These are phyloP conservation scores for Myxocyprinus asiaticus DNA, from an alignment of 2,113 vertebrate species.

Conservation along the genomic window DNA sequence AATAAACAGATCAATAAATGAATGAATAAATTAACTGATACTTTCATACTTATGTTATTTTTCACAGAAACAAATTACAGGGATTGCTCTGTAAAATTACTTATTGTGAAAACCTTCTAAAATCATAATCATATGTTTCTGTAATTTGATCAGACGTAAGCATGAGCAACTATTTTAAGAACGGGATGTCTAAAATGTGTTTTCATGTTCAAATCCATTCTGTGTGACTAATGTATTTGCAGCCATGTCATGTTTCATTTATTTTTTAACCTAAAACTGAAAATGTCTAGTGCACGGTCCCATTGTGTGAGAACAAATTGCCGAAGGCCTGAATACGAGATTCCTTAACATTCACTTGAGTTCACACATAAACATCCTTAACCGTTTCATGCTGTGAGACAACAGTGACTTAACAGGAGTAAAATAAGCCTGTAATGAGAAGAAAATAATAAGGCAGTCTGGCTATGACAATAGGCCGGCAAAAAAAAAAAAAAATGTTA, in stretches of 20 bases:
- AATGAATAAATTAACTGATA: no score
- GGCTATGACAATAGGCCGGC: constrained; percentile 40
- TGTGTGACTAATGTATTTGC: neutral
- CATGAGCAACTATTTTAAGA: no score
- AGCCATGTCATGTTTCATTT: neutral
- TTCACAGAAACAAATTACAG: no score
- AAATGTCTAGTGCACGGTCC: neutral
- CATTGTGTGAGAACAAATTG: neutral
- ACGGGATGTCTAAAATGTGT: no score
- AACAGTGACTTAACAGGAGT: constrained; percentile 55
- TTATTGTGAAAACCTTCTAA: no score
- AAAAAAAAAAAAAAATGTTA: constrained; percentile 22
- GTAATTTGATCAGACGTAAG: no score
- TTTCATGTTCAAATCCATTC: neutral
- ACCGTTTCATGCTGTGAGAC: constrained; percentile 50
- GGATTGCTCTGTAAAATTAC: no score
- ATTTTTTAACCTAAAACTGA: neutral
- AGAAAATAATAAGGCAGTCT: constrained; percentile 65
- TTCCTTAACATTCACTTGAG: neutral
- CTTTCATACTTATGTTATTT: no score
- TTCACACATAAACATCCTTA: constrained; percentile 18
- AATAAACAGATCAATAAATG: no score
- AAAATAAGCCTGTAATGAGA: constrained; percentile 62
- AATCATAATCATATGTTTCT: no score
- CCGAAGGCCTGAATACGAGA: neutral